phyloP scores from a whole-genome alignment of 2,888 invertebrate genomes.

The Tromatobia lineatoria region DNA sequence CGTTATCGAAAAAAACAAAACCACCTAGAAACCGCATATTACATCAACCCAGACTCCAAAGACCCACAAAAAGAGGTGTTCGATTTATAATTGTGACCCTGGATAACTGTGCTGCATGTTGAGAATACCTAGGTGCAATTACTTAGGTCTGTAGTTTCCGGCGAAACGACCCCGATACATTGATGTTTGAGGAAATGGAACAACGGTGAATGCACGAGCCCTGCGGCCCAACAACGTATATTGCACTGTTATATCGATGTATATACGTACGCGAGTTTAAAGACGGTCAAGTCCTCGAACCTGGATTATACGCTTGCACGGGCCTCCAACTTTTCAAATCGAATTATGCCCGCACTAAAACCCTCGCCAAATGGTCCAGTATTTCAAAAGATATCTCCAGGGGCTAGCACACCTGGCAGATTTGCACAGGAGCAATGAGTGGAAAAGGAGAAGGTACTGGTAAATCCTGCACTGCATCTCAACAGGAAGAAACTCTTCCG shows the following conservation, averaged over 20 bases:
- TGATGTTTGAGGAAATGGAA: conserved; percentile 64
- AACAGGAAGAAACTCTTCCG: conserved; percentile 1
- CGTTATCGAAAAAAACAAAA: no score
- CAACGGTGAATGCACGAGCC: conserved; percentile 36
- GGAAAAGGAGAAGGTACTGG: conserved; percentile 15
- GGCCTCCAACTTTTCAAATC: conserved; percentile 56
- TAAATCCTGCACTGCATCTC: not conserved
- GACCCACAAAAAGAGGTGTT: no score
- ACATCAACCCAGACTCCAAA: no score
- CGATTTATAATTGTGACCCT: no score
- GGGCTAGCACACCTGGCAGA: conserved; percentile 5
- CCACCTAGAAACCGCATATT: no score
- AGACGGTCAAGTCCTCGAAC: conserved; percentile 25
- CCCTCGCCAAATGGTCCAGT: conserved; percentile 54
- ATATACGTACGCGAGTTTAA: conserved; percentile 32
- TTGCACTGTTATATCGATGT: not conserved
- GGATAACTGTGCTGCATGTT: not conserved
- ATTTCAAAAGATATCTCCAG: conserved; percentile 48
- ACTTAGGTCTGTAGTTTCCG: conserved; percentile 49
- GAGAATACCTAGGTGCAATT: conserved; percentile 33
- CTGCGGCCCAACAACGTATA: not conserved
- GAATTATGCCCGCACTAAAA: conserved; percentile 57
- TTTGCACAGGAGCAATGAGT: conserved; percentile 9
- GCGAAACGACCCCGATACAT: conserved; percentile 58
- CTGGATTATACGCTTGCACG: conserved; percentile 26